Percentiles rank a stretch among this genome's conserved stretches.
Evolutionary conservation across 92 coral and sea anemone genomes (phyloP).

Genomic region (Zoanthus gigantus): DNA sequence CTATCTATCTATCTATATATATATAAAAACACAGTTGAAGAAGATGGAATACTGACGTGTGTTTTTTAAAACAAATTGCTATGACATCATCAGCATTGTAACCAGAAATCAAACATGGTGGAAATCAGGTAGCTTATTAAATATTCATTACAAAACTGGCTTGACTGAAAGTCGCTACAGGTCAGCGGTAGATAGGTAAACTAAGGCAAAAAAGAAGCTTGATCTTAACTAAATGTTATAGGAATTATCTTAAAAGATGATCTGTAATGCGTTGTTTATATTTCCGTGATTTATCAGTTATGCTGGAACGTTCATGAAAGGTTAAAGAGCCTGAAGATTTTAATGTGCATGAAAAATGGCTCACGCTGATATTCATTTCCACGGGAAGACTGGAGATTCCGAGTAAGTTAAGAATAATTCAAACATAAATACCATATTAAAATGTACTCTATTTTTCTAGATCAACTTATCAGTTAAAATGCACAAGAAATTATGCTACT

Average conservation of each 20-base stretch:
- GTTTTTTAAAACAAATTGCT: no score
- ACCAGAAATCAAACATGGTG: no score
- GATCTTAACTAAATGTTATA: not conserved
- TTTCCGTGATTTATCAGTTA: not conserved
- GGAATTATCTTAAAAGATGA: not conserved
- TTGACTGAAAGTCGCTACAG: not conserved
- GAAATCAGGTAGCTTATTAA: not conserved
- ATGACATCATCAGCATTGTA: no score
- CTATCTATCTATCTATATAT: no score
- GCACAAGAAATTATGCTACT: not conserved
- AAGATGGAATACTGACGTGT: no score
- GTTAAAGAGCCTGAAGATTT: no score
- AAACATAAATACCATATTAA: not conserved
- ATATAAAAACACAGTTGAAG: no score
- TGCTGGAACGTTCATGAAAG: no score
- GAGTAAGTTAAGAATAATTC: not conserved
- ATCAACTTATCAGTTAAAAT: not conserved
- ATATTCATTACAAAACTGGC: not conserved
- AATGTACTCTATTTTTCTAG: not conserved
- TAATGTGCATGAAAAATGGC: not conserved
- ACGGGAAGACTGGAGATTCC: not conserved
- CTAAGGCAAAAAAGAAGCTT: not conserved
- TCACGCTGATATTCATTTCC: not conserved
- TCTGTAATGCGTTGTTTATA: not conserved
- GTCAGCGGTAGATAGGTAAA: not conserved